Evolutionary conservation across 1,140 invertebrate genomes (phyloP), one percentile per base, ranked within the genome.

Genomic region (Ceratoteleas bidentatus): DNA sequence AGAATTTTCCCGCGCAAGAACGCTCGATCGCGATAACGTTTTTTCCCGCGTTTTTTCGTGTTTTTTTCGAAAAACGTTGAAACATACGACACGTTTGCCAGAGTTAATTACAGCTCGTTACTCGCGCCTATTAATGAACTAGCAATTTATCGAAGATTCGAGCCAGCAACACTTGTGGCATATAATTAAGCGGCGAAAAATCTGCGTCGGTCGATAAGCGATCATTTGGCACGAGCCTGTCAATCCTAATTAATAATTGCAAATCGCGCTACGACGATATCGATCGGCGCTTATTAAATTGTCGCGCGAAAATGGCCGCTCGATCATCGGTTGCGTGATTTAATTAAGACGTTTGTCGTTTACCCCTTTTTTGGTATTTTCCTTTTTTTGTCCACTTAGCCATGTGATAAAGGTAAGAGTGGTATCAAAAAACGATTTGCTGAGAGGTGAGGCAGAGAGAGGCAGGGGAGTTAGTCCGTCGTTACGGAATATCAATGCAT

Each of bases 211-310:
- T 69, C 43, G 57, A 64, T 66, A 58, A 75, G 49, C 53, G 53
- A 83, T 79, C 54, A 70, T 53, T 79, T 43, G 62, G 66, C 81
- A 76, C 81, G 75, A 45, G 72, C 40, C 64, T 85, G 82, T 85
- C 82, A 85, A 85, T 85, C 60, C 36, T 58, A 81, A 85, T 84
- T 79, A 78, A 80, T 84, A 83, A 85, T 70, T 77, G 73, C 73
- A 72, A 57, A 57, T 52, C 53, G 62, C 49, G 36, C n/a, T n/a
- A 15, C 43, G 36, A 53, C 13, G 78, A 79, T 84, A 82, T 64
- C 60, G 75, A 82, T 76, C 79, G 70, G 76, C 60, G 68, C 70
- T 84, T 82, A 84, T 84, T 79, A 82, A 82, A 81, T 76, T 78
- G 79, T 84, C 74, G 49, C 68, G 47, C 70, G 58, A 78, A 79